Evolutionary conservation across 2,797 vertebrate genomes (phyloP).

Genomic region (Microtus obscurus): DNA sequence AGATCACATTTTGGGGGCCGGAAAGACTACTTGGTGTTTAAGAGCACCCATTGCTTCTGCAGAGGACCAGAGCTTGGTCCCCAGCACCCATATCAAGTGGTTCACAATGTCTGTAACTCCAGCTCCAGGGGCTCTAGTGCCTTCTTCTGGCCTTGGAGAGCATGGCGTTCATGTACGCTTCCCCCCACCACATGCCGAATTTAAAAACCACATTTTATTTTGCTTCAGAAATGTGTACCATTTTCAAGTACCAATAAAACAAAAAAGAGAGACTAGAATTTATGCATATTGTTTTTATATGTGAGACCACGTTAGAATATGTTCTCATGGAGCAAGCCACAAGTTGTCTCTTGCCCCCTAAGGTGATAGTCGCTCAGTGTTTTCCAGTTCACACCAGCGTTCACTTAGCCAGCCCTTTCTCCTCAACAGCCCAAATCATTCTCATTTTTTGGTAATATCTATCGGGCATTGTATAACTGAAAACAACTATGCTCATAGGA

Average conservation of each 20-base stretch:
- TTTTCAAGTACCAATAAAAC: neutral
- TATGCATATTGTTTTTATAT: neutral
- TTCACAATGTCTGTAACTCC: neutral
- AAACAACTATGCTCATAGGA: neutral
- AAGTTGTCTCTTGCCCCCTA: neutral
- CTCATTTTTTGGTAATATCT: neutral
- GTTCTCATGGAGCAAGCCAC: neutral
- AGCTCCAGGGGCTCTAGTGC: neutral
- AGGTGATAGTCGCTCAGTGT: neutral
- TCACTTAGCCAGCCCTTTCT: neutral
- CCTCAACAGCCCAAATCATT: neutral
- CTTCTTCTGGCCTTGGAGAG: neutral
- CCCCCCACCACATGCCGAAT: neutral
- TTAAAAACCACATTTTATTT: neutral
- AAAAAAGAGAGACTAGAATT: constrained; percentile 18
- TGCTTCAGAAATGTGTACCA: neutral
- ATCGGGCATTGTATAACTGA: neutral
- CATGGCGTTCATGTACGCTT: neutral
- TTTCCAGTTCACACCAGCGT: neutral
- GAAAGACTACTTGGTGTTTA: neutral
- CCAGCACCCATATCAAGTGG: neutral
- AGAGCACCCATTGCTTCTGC: neutral
- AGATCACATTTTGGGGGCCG: neutral
- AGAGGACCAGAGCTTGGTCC: neutral
- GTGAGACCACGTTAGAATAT: neutral